Conservation (phyloP, 2,113 vertebrate species). For the Zosterops lateralis region DNA sequence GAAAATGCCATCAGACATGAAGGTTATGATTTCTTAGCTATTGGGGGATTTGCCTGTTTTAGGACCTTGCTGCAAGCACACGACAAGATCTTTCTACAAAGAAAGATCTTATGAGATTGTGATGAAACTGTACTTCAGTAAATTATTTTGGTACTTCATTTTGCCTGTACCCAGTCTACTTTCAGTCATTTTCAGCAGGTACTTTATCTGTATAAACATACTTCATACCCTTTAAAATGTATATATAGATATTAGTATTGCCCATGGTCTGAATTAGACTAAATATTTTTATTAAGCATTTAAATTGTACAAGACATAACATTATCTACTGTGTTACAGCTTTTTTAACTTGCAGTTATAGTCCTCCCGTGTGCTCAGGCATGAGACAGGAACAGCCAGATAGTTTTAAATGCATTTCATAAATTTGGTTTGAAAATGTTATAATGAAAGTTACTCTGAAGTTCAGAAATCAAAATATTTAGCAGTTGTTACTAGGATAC, state of each 20-base stretch:
- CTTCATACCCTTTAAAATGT: slow-evolving; percentile 28
- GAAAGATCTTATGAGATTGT: background rate
- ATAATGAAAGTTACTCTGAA: slow-evolving; percentile 5
- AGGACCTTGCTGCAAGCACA: background rate
- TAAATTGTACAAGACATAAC: background rate
- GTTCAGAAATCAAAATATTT: slow-evolving; percentile 45
- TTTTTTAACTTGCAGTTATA: background rate
- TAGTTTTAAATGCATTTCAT: slow-evolving; percentile 22
- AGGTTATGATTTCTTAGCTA: background rate
- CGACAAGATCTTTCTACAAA: background rate
- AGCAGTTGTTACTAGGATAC: slow-evolving; percentile 56
- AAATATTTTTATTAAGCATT: background rate
- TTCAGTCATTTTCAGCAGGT: slow-evolving; percentile 49
- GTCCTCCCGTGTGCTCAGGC: background rate
- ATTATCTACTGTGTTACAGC: background rate
- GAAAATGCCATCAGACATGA: background rate
- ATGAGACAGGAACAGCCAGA: slow-evolving; percentile 24
- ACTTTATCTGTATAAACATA: slow-evolving; percentile 1
- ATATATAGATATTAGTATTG: background rate
- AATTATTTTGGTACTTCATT: slow-evolving; percentile 46
- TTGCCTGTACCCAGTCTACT: background rate
- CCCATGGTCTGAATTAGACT: slow-evolving; percentile 25
- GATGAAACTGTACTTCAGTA: background rate
- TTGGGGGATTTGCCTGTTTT: background rate
- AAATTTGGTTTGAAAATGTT: slow-evolving; percentile 10